These are phyloP conservation scores for Thamnaconus septentrionalis DNA, from an alignment of 2,113 vertebrate genomes.

Conservation along the genomic window DNA sequence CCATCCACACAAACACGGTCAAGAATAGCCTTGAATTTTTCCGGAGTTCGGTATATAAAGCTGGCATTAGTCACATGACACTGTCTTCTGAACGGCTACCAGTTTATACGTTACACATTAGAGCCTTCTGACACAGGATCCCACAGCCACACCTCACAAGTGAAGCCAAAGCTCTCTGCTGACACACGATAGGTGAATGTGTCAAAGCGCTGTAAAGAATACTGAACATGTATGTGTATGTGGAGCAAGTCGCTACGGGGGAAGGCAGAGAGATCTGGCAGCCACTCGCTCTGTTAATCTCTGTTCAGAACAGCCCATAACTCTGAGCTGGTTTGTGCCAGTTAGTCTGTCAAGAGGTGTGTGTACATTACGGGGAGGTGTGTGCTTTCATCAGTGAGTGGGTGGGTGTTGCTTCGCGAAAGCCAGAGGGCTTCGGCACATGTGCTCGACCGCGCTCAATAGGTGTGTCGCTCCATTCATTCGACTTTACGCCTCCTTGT, in stretches of 20 bases:
- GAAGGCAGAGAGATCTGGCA: too few species aligned
- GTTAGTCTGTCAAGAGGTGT: conserved; percentile 12
- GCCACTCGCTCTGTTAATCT: too few species aligned
- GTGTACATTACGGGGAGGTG: conserved; percentile 50
- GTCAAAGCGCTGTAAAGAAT: conserved; percentile 31
- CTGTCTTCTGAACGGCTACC: conserved; percentile 15
- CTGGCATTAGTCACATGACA: neutral
- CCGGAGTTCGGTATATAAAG: neutral
- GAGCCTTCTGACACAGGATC: conserved; percentile 22
- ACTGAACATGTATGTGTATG: too few species aligned
- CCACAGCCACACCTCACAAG: conserved; percentile 18
- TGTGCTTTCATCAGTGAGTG: conserved; percentile 52
- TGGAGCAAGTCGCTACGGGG: too few species aligned
- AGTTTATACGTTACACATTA: neutral
- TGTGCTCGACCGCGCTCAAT: conserved; percentile 50
- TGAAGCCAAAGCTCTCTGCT: conserved; percentile 35
- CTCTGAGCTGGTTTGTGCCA: too few species aligned
- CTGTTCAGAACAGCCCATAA: too few species aligned
- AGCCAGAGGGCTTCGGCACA: conserved; percentile 53
- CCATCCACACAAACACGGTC: conserved; percentile 38
- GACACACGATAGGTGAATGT: conserved; percentile 59
- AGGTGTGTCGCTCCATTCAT: conserved; percentile 35
- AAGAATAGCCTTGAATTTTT: conserved; percentile 23
- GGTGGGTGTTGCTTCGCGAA: conserved; percentile 43
- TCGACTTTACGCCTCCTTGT: conserved; percentile 11